Conservation (phyloP, 2,888 invertebrate genomes). For the Lepidocyrtinus sp. region DNA sequence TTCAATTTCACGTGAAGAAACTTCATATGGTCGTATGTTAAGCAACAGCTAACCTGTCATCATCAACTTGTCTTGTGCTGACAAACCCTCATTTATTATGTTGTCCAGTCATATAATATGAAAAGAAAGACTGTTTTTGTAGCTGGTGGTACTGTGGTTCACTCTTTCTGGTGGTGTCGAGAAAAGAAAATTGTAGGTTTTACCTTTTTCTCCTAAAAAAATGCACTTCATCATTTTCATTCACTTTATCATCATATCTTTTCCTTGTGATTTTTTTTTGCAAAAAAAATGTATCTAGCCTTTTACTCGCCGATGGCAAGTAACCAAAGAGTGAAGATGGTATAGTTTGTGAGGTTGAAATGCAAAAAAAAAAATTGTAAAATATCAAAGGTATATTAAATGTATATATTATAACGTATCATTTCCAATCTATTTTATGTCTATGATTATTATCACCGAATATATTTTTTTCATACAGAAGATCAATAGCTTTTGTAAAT, state of each 20-base stretch:
- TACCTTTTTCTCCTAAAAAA: conserved; percentile 37
- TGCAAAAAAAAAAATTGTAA: too few relatives aligned
- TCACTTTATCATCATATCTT: conserved; percentile 31
- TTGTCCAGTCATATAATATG: conserved; percentile 43
- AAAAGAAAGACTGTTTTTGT: neutral
- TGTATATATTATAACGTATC: neutral
- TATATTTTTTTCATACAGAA: neutral
- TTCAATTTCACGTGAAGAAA: conserved; percentile 18
- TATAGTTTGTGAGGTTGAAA: neutral
- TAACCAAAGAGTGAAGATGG: too few relatives aligned
- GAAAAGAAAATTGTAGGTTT: conserved; percentile 59
- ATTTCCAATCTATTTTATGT: conserved; percentile 2
- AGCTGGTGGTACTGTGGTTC: neutral
- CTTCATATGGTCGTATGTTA: conserved; percentile 9
- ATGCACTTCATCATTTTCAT: too few relatives aligned
- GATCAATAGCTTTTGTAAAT: conserved; percentile 18
- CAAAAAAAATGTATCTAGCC: neutral
- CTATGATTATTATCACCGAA: neutral
- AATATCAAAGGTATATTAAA: too few relatives aligned
- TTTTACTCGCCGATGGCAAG: neutral
- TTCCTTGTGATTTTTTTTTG: neutral
- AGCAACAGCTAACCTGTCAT: conserved; percentile 53
- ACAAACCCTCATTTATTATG: conserved; percentile 61
- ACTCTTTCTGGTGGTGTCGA: conserved; percentile 37
- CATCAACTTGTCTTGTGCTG: conserved; percentile 62